phyloP scores from a whole-genome alignment of 2,113 vertebrate genomes.

The Leptobrachium leishanense region DNA sequence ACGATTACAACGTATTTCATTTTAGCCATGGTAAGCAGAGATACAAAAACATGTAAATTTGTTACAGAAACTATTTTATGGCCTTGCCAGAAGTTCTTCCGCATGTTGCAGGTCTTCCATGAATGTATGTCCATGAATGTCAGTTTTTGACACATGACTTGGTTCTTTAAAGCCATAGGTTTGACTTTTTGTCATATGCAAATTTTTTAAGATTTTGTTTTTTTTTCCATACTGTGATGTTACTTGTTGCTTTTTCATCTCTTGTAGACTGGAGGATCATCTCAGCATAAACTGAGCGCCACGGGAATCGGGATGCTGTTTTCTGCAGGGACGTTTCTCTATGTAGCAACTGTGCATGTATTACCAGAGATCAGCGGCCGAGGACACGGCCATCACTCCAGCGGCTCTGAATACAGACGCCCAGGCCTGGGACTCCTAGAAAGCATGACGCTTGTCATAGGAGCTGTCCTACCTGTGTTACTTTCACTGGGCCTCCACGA shows the following conservation, averaged over 20 bases:
- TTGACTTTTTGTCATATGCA: too few species aligned
- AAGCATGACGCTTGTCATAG: slow-evolving; percentile 63
- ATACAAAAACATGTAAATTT: not conserved
- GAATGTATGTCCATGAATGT: too few species aligned
- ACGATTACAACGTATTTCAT: slow-evolving; percentile 72
- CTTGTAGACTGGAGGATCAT: slow-evolving; percentile 59
- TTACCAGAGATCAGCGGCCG: slow-evolving; percentile 67
- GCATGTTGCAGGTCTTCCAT: too few species aligned
- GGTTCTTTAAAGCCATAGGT: too few species aligned
- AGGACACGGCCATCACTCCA: slow-evolving; percentile 52
- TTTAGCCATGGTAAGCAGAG: slow-evolving; percentile 61
- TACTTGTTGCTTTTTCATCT: not conserved
- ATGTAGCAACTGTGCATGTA: slow-evolving; percentile 66
- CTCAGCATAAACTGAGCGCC: slow-evolving; percentile 59
- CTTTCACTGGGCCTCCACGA: slow-evolving; percentile 68
- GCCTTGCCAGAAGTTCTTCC: too few species aligned
- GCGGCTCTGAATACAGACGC: slow-evolving; percentile 36
- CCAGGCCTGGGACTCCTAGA: slow-evolving; percentile 62
- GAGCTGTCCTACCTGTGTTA: slow-evolving; percentile 69
- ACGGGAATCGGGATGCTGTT: slow-evolving; percentile 71
- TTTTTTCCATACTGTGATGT: not conserved
- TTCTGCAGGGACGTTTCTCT: slow-evolving; percentile 72
- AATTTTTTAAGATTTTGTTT: too few species aligned
- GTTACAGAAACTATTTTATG: too few species aligned
- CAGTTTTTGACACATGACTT: too few species aligned